Evolutionary conservation across 2,888 invertebrate species (phyloP).

Genomic region (Tenthredo scrophulariae): DNA sequence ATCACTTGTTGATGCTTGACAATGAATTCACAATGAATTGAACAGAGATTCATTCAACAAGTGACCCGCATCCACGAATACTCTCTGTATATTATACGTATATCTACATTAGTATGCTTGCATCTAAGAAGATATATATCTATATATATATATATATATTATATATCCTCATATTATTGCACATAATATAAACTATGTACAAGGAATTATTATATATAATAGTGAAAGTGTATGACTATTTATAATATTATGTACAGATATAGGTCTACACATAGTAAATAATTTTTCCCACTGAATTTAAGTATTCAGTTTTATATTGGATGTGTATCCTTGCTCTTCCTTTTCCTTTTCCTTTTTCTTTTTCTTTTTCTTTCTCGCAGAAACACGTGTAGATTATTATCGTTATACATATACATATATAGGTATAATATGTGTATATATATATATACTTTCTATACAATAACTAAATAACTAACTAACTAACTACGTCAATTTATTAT

Average conservation of each 20-base stretch:
- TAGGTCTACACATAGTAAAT: neutral
- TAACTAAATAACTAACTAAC: slow-evolving; percentile 10
- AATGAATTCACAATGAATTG: too few relatives aligned
- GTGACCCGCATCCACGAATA: too few relatives aligned
- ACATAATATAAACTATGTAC: neutral
- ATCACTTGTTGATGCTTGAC: too few relatives aligned
- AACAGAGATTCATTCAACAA: too few relatives aligned
- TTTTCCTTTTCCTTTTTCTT: neutral
- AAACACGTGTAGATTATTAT: slow-evolving; percentile 17
- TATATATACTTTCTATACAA: slow-evolving; percentile 4
- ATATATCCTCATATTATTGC: neutral
- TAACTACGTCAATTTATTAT: slow-evolving; percentile 6
- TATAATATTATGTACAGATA: neutral
- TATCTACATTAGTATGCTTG: neutral
- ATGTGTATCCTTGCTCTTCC: neutral
- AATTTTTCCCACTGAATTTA: neutral
- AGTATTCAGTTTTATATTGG: neutral
- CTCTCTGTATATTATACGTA: too few relatives aligned
- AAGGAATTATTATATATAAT: neutral
- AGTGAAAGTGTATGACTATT: neutral
- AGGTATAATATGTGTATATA: neutral
- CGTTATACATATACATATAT: neutral
- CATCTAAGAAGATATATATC: neutral
- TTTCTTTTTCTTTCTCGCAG: neutral
- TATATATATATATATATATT: neutral